Conservation (phyloP, 2,888 invertebrate genomes). For the Cataglyphis albicans region DNA sequence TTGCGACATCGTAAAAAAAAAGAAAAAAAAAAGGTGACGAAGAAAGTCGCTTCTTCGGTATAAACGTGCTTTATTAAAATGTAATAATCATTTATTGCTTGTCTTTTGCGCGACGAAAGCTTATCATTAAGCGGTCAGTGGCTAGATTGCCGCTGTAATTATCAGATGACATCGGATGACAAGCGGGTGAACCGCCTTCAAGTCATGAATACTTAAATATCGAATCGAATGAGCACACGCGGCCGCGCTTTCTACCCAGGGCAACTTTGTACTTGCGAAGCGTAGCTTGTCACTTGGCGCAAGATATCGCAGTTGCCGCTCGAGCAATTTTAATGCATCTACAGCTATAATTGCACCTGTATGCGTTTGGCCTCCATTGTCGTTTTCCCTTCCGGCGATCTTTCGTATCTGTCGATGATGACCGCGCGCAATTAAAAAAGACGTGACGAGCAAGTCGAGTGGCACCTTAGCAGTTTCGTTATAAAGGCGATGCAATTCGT, state of each 20-base stretch:
- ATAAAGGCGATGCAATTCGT: conserved; percentile 65
- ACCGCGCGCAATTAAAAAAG: conserved; percentile 69
- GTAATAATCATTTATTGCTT: conserved; percentile 13
- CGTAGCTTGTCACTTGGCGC: conserved; percentile 54
- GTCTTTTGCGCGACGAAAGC: conserved; percentile 20
- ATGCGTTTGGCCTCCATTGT: conserved; percentile 15
- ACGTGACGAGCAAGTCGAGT: conserved; percentile 73
- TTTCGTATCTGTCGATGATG: conserved; percentile 66
- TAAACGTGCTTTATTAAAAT: conserved; percentile 10
- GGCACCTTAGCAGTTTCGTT: conserved; percentile 70
- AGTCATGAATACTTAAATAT: conserved; percentile 39
- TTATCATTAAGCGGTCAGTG: conserved; percentile 39
- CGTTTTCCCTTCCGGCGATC: conserved; percentile 43
- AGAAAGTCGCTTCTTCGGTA: neutral
- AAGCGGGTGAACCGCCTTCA: neutral
- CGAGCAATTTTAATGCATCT: conserved; percentile 69
- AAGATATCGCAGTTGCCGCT: conserved; percentile 43
- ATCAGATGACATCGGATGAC: conserved; percentile 26
- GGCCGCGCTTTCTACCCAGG: neutral
- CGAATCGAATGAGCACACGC: neutral
- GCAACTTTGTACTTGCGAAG: neutral
- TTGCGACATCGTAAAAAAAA: neutral
- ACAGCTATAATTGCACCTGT: conserved; percentile 35
- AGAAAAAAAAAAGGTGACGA: neutral
- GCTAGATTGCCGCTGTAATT: conserved; percentile 4